phyloP scores from a whole-genome alignment of 2,888 invertebrate genomes.

The Idaea biselata region DNA sequence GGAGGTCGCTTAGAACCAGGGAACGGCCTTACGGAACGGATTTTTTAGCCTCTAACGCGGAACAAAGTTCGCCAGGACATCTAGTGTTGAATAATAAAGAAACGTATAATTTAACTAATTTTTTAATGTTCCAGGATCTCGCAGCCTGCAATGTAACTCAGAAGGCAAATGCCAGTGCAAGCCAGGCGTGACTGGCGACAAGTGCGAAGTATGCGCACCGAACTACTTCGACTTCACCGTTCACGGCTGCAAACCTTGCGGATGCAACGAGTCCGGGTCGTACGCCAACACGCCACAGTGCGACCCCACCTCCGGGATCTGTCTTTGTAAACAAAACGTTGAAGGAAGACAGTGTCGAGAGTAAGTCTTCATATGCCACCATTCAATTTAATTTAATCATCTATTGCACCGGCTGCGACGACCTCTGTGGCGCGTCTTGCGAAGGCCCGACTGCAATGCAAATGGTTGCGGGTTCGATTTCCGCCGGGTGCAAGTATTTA shows the following conservation, averaged over 20 bases:
- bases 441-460: too few relatives aligned
- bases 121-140: conserved; percentile 83
- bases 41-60: too few relatives aligned
- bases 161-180: conserved; percentile 97
- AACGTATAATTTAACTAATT: not conserved
- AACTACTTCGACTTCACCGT: conserved; percentile 95
- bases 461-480: too few relatives aligned
- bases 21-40: too few relatives aligned
- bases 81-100: too few relatives aligned
- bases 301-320: conserved; percentile 89
- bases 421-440: too few relatives aligned
- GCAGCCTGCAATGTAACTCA: conserved; percentile 93
- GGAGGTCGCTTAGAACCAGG: too few relatives aligned
- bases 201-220: conserved; percentile 91
- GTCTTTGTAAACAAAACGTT: conserved; percentile 94
- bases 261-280: conserved; percentile 93
- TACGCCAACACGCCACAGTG: conserved; percentile 90
- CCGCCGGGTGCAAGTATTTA: too few relatives aligned
- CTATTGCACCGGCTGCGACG: too few relatives aligned
- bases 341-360: conserved; percentile 96
- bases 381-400: too few relatives aligned
- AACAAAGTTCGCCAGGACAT: too few relatives aligned
- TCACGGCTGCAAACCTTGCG: conserved; percentile 95
- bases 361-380: conserved; percentile 63
- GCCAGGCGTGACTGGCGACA: conserved; percentile 96